phyloP scores from a whole-genome alignment of 2,888 invertebrate species.

The Peribatodes rhomboidaria region DNA sequence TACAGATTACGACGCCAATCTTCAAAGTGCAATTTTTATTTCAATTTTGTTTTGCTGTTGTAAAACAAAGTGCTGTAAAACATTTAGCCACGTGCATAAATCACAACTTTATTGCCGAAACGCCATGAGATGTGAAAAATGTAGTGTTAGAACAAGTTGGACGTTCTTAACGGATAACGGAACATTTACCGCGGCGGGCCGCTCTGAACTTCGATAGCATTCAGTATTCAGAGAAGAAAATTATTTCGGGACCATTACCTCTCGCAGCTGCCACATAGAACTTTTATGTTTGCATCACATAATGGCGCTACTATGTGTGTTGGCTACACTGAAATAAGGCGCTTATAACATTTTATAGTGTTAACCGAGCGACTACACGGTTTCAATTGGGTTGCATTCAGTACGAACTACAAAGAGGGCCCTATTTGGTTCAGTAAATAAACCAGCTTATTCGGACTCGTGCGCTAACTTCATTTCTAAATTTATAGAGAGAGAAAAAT shows the following conservation, averaged over 20 bases:
- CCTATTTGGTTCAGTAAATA: conserved; percentile 22
- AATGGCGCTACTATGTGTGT: conserved; percentile 22
- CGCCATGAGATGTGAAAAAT: conserved; percentile 37
- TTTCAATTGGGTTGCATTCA: conserved; percentile 31
- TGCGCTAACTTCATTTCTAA: conserved; percentile 2
- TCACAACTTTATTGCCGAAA: conserved; percentile 25
- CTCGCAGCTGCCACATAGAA: conserved; percentile 68
- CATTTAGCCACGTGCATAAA: conserved; percentile 19
- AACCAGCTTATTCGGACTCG: conserved; percentile 14
- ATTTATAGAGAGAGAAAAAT: not conserved
- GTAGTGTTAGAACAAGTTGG: conserved; percentile 41
- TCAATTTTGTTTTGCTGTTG: not conserved
- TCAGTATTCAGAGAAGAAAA: conserved; percentile 66
- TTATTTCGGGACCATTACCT: conserved; percentile 75
- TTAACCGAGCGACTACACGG: not conserved
- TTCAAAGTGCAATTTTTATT: not conserved
- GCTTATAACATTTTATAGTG: conserved; percentile 18
- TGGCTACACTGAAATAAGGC: conserved; percentile 16
- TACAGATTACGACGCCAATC: not conserved
- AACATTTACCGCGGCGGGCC: conserved; percentile 63
- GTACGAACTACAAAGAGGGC: conserved; percentile 21
- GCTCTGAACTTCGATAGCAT: conserved; percentile 64
- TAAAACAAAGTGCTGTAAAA: conserved; percentile 4
- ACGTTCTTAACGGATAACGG: conserved; percentile 55
- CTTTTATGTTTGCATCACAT: conserved; percentile 62